Base-by-base conservation (phyloP, 2,888 invertebrate genomes). In the Pristionchus exspectatus region DNA sequence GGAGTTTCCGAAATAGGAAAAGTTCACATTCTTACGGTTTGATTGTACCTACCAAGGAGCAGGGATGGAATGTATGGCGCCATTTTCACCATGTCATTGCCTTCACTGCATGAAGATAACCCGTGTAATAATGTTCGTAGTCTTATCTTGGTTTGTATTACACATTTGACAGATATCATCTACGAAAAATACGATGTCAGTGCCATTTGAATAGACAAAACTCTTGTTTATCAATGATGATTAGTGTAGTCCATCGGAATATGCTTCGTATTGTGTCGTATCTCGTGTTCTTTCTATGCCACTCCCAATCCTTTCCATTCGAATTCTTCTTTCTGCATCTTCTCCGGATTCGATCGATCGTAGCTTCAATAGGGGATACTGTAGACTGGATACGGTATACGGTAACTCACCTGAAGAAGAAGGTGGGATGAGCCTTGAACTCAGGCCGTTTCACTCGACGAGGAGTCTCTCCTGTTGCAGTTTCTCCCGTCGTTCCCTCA, bases 151-250 rank as follows among this genome's bases (percentile, higher is more conserved):
- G 44, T 50, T 3, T 3, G 38, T 5, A 38, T 38, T 38, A 38
- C 38, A 38, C 38, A 5, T 38, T 38, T 5, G 38, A 38, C 38
- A 38, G 38, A 38, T 38, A 38, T 2, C 5, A 38, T 38, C 38
- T 38, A 38, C 38, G 16, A 12, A 38, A 33, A 69, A 27, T 69
- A 27, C 69, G 2, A 69, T 69, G 12, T 69, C 5, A n/a, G 27
- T 27, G 24, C 27, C 12, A 24, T 7, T 69, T 69, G 33, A 30
- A 21, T 44, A 24, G 81, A 81, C 81, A 81, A 81, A 81, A 81
- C 81, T 81, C 81, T 81, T 54, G 81, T 81, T 81, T 81, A 81
- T 81, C 81, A 10, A 1, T 54, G 74, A 16, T 54, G 81, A 81
- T 81, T 81, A 81, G 81, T 81, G 18, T 81, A 54, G 54, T 81